phyloP scores from a whole-genome alignment of 2,888 invertebrate genomes.

The Thera obeliscata region DNA sequence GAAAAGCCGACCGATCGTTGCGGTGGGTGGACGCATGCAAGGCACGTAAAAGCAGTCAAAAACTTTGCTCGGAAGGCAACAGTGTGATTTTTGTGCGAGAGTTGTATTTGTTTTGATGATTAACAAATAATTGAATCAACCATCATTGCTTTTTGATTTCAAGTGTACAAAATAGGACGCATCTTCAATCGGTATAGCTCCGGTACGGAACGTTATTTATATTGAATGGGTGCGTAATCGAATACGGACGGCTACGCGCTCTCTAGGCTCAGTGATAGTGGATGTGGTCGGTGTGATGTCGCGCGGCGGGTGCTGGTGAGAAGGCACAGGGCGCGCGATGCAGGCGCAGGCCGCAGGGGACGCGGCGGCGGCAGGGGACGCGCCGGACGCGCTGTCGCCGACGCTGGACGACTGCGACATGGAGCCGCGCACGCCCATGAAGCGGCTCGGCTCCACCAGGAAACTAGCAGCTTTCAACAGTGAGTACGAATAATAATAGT shows the following conservation, averaged over 20 bases:
- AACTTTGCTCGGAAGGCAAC: no score
- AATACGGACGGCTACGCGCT: constrained; percentile 7
- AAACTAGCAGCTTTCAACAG: constrained; percentile 91
- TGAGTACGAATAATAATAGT: constrained; percentile 75
- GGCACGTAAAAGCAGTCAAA: no score
- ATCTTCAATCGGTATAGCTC: neutral
- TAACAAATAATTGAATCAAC: neutral
- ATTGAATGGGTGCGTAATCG: constrained; percentile 13
- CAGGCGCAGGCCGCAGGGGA: constrained; percentile 79
- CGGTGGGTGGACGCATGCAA: no score
- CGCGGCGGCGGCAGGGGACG: constrained; percentile 96
- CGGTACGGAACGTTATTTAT: constrained; percentile 15
- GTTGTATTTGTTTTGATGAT: no score
- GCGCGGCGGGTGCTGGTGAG: neutral
- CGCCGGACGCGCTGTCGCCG: constrained; percentile 69
- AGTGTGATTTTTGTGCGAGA: no score
- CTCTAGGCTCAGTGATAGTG: neutral
- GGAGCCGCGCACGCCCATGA: constrained; percentile 91
- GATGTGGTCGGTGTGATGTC: neutral
- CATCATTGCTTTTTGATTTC: neutral
- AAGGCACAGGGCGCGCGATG: no score
- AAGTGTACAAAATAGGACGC: constrained; percentile 5
- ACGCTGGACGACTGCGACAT: constrained; percentile 89
- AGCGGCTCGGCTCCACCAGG: constrained; percentile 91
- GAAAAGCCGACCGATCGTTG: no score